Conservation (phyloP, 2,113 vertebrate genomes). For the Spermophilus dauricus region DNA sequence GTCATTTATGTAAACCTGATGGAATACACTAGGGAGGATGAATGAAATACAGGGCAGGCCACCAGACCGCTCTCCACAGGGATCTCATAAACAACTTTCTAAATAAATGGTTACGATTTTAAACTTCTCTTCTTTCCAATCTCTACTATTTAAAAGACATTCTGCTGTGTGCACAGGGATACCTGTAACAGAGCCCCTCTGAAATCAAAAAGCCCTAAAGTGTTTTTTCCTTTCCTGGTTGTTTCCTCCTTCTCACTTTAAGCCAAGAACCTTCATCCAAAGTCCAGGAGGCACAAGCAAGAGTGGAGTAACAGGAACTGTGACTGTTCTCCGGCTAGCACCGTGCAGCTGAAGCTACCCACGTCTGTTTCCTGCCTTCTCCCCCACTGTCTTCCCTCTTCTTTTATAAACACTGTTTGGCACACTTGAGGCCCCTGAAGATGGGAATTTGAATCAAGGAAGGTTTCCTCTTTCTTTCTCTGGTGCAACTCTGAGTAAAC, state of each 20-base stretch:
- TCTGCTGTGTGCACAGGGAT: not conserved
- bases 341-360: not conserved
- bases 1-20: not conserved
- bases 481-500: too few relatives aligned
- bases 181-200: not conserved
- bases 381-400: not conserved
- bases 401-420: not conserved
- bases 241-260: not conserved
- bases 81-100: not conserved
- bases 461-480: too few relatives aligned
- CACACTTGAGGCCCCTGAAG: not conserved
- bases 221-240: not conserved
- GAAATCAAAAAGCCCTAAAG: not conserved
- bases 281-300: not conserved
- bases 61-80: too few relatives aligned
- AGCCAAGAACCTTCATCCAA: not conserved
- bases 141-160: accelerated
- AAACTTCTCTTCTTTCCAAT: not conserved
- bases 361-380: not conserved
- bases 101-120: not conserved
- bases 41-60: not conserved
- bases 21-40: not conserved
- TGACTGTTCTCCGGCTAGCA: not conserved
- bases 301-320: not conserved
- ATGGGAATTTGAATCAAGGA: too few relatives aligned